These are phyloP conservation scores for Craseonycteris thonglongyai DNA, from an alignment of 2,113 vertebrate genomes.

Conservation along the genomic window DNA sequence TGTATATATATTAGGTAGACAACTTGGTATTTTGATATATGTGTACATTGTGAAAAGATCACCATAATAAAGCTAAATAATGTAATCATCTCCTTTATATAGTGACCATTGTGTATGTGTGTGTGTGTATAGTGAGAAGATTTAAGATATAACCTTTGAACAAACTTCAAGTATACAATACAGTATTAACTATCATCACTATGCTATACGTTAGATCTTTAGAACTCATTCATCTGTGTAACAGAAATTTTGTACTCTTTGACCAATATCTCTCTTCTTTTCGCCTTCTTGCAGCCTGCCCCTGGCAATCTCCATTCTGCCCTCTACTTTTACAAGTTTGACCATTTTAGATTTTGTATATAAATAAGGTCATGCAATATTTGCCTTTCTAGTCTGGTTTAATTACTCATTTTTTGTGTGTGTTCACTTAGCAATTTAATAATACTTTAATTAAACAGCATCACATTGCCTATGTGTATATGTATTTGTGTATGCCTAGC, in stretches of 20 bases:
- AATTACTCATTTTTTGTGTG: neutral
- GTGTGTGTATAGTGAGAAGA: neutral
- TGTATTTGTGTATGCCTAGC: neutral
- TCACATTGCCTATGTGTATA: neutral
- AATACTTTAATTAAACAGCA: slow-evolving; percentile 10
- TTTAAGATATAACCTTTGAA: neutral
- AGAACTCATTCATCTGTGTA: neutral
- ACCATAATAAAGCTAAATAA: neutral
- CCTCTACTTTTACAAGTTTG: neutral
- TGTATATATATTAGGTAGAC: neutral
- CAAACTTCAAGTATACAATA: neutral
- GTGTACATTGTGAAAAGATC: neutral
- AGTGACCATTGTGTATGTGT: neutral
- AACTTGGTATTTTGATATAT: neutral
- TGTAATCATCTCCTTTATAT: neutral
- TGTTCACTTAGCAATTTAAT: neutral
- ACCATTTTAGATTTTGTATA: neutral
- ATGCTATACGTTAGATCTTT: neutral
- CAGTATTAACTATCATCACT: neutral
- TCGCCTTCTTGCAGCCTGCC: neutral
- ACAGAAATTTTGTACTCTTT: neutral
- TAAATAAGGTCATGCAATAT: neutral
- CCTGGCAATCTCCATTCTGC: neutral
- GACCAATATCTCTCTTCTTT: neutral
- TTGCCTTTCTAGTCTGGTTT: neutral